Evolutionary conservation across 2,113 vertebrate genomes (phyloP), one percentile per base, ranked within the genome.

Genomic region (Chroicocephalus ridibundus): DNA sequence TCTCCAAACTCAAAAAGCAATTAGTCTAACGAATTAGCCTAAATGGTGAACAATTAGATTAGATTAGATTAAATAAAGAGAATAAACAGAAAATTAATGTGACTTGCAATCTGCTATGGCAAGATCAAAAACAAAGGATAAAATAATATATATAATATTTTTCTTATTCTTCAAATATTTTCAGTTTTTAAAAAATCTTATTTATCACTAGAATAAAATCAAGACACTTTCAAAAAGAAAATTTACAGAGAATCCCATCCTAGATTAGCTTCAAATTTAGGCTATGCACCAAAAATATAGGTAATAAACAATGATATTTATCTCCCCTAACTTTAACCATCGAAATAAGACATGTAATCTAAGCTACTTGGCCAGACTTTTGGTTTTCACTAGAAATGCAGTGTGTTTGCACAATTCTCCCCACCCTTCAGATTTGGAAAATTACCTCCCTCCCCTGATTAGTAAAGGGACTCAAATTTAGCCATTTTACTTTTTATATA

Each of bases 251-350:
- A 85, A 64, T 22, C 5, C 5, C 5, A 36, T 46, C 16, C 32
- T 44, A 69, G 21, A 79, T 55, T 58, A 78, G 7, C 4, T 70
- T 86, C 5, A 86, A 72, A 54, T 60, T 51, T 64, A 72, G 10
- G 7, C 6, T n/a, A 38, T 31, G 9, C 22, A 71, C 19, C n/a
- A 70, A 64, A 85, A 82, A 24, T 2, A 22, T 8, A 27, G 10
- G 2, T 27, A 64, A 32, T 12, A 66, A 90, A 36, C 2, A 38
- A 19, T 14, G 4, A 9, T 1, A 1, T 32, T 68, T 1, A 25
- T 40, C 11, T 70, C 5, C 31, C 6, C 9, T 27, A 34, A 61
- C 5, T 65, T 61, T 29, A 62, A 70, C 10, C 38, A 82, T 17
- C 29, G 79, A 69, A 68, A 60, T 36, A 40, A 84, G 9, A 64